These are phyloP conservation scores for Camelus dromedarius DNA, from an alignment of 2,113 vertebrate species.

Conservation along the genomic window DNA sequence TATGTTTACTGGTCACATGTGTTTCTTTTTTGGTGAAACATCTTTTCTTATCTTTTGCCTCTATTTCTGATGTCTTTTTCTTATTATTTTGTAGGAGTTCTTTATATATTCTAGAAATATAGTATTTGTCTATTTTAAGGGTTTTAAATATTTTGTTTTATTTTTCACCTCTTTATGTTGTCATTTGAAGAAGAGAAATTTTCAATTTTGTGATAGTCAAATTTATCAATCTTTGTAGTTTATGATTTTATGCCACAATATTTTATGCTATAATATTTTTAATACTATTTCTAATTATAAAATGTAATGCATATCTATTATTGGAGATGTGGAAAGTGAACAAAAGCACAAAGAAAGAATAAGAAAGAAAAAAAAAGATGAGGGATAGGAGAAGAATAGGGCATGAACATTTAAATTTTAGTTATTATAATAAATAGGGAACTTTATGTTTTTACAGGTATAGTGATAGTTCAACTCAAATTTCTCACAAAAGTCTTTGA, in stretches of 20 bases:
- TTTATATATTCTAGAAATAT: background rate
- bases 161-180: background rate
- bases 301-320: background rate
- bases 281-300: background rate
- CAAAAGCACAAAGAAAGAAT: background rate
- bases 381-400: background rate
- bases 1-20: background rate
- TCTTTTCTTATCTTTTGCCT: background rate
- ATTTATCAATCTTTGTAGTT: background rate
- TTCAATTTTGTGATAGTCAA: background rate
- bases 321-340: background rate
- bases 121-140: background rate
- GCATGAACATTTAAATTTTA: background rate
- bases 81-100: background rate
- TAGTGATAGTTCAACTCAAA: background rate
- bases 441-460: background rate
- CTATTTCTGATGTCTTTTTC: background rate
- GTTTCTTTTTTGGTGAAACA: background rate
- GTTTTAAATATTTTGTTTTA: background rate
- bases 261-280: background rate
- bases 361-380: background rate
- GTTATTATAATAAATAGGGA: background rate
- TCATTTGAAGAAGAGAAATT: background rate
- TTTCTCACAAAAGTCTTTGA: background rate
- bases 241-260: background rate